Evolutionary conservation across 2,797 vertebrate genomes (phyloP).

Genomic region (Adelosebastes latens): DNA sequence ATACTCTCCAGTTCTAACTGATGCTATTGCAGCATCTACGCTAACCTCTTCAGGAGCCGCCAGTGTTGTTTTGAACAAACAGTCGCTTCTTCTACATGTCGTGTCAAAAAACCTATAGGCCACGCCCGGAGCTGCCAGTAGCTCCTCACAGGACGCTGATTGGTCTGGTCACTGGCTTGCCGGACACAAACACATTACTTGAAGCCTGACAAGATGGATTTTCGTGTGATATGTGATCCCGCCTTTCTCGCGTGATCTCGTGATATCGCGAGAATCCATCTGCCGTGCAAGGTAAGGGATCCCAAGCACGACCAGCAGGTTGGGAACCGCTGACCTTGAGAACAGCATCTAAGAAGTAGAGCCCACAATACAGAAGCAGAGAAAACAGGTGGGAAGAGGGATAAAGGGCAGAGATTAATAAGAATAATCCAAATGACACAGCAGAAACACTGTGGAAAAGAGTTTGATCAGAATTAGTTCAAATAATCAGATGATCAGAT

Average conservation of each 20-base stretch:
- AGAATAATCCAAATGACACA: constrained; percentile 38
- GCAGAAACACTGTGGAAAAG: constrained; percentile 8
- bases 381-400: constrained; percentile 4
- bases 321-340: neutral
- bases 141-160: fast-evolving
- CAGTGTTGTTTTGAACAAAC: neutral
- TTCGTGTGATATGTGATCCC: too few relatives aligned
- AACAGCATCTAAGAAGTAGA: neutral
- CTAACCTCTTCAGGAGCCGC: neutral
- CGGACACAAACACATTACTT: too few relatives aligned
- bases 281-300: neutral
- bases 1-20: neutral
- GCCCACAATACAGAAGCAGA: neutral
- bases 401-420: constrained; percentile 18
- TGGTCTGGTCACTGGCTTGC: too few relatives aligned
- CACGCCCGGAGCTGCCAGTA: too few relatives aligned
- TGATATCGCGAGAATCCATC: too few relatives aligned
- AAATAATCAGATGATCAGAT: constrained; percentile 43
- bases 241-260: too few relatives aligned
- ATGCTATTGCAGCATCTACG: too few relatives aligned
- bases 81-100: neutral
- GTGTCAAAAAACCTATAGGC: neutral
- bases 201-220: too few relatives aligned
- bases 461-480: constrained; percentile 18
- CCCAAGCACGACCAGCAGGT: neutral